These are phyloP conservation scores for Narcine bancroftii DNA, from an alignment of 2,113 vertebrate species.

Conservation along the genomic window DNA sequence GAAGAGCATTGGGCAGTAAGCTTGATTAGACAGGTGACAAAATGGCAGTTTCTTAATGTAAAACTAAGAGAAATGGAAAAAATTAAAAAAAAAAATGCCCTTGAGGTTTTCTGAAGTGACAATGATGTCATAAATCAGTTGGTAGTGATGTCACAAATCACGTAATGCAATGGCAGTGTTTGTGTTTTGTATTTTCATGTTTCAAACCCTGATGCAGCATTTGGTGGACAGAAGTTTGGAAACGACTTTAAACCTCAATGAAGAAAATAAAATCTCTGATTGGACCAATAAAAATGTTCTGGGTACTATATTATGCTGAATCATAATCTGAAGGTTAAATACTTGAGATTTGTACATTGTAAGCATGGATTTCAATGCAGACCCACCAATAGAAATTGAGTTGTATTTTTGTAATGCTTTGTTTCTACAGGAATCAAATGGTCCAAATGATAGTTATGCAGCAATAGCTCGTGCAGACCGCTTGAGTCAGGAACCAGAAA, in stretches of 20 bases:
- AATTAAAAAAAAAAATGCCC: too few species aligned
- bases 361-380: neutral
- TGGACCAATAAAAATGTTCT: constrained; percentile 1
- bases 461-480: constrained; percentile 84
- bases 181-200: neutral
- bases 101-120: too few species aligned
- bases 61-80: too few species aligned
- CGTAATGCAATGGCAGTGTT: neutral
- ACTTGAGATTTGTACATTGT: neutral
- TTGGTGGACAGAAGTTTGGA: neutral
- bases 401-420: constrained; percentile 26
- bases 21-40: too few species aligned
- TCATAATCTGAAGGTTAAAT: neutral
- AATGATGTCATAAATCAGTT: constrained; percentile 11
- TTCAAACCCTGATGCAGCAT: neutral
- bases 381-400: neutral
- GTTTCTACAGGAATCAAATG: constrained; percentile 71
- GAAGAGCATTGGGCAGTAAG: too few species aligned
- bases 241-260: neutral
- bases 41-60: too few species aligned
- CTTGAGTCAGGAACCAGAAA: constrained; percentile 89
- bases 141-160: neutral
- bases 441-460: constrained; percentile 74
- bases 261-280: constrained; percentile 21
- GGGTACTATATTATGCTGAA: neutral